phyloP scores from a whole-genome alignment of 2,797 vertebrate genomes.

The Sardinella longiceps region DNA sequence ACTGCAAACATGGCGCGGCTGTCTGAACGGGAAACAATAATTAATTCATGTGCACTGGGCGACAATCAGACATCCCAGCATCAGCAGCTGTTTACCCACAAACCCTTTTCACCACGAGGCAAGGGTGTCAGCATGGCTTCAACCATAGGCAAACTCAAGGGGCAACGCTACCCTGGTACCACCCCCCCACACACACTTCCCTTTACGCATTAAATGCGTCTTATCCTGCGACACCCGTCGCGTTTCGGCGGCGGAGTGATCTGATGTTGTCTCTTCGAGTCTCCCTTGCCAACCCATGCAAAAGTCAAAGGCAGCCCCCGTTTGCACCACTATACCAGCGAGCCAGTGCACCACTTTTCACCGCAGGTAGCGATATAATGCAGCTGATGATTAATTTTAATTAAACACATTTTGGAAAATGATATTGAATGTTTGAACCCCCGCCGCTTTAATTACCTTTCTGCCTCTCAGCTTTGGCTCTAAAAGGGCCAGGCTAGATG shows the following conservation, averaged over 20 bases:
- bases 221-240: neutral
- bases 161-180: neutral
- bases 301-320: neutral
- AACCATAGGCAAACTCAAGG: neutral
- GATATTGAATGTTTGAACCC: conserved; percentile 73
- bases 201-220: neutral
- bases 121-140: neutral
- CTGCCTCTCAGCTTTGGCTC: conserved; percentile 64
- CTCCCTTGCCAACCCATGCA: neutral
- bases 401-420: conserved; percentile 79
- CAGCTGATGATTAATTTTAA: conserved; percentile 79
- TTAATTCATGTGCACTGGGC: conserved; percentile 12
- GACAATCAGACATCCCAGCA: conserved; percentile 10
- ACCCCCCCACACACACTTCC: neutral
- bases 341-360: conserved; percentile 77
- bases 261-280: neutral
- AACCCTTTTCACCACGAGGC: neutral
- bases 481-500: conserved; percentile 62
- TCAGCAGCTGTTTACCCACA: conserved; percentile 23
- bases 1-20: neutral
- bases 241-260: neutral
- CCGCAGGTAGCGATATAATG: conserved; percentile 77
- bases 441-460: conserved; percentile 68
- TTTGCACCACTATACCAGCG: conserved; percentile 54
- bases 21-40: conserved; percentile 1